These are phyloP conservation scores for Petromus typicus DNA, from an alignment of 2,113 vertebrate genomes.

Conservation along the genomic window DNA sequence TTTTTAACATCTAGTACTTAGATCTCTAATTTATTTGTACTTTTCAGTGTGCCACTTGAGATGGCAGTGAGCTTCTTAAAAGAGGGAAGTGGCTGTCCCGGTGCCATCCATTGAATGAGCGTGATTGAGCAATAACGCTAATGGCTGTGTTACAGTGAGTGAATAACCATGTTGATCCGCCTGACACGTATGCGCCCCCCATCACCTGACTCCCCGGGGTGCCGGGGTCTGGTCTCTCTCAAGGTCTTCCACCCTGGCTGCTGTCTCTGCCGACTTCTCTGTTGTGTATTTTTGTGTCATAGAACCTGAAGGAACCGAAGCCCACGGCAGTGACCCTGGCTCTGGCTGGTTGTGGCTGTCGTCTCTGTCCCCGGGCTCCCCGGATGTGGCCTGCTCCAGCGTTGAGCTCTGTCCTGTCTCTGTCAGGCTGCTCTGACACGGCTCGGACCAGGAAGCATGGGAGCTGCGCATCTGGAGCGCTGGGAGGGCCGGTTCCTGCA, in stretches of 20 bases:
- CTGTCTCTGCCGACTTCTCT: not conserved
- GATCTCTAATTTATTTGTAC: not conserved
- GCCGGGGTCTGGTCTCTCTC: not conserved
- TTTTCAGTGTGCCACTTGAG: not conserved
- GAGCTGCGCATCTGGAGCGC: not conserved
- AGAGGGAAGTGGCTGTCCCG: not conserved
- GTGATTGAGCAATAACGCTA: not conserved
- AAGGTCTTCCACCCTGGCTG: not conserved
- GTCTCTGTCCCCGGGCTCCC: not conserved
- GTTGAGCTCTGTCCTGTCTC: too few relatives aligned
- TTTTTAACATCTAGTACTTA: not conserved
- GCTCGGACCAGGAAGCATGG: fast-evolving
- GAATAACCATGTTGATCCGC: not conserved
- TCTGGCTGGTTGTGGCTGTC: not conserved
- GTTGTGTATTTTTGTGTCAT: too few relatives aligned
- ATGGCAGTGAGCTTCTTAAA: not conserved
- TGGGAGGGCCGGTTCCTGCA: not conserved
- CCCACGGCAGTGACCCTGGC: not conserved
- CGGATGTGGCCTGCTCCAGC: not conserved
- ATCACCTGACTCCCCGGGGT: too few relatives aligned
- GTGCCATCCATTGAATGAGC: not conserved
- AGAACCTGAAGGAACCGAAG: not conserved
- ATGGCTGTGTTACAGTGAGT: too few relatives aligned
- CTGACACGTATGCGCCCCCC: not conserved
- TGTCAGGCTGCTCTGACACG: not conserved